Base-by-base conservation (phyloP, 2,888 invertebrate genomes). In the Temnothorax rugatulus region DNA sequence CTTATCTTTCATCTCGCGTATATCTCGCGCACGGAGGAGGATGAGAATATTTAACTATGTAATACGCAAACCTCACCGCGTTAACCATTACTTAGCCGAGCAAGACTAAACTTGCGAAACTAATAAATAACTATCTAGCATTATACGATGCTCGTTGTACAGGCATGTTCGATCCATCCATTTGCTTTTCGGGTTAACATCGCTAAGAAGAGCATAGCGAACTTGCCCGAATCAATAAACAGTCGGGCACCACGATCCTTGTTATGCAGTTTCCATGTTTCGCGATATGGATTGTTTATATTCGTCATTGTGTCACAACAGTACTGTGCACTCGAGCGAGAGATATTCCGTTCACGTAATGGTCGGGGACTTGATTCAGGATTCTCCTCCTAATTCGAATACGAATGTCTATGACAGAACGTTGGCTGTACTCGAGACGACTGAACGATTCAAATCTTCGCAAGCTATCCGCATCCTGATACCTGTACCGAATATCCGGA, bases 341-440 rank as follows among this genome's bases (percentile, higher is more conserved):
- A 81, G 59, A 74, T 59, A 83, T 83, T 77, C 81, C 38, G 57
- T 63, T 83, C 79, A 66, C 82, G 66, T 79, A 76, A 64, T 64
- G 21, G 41, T n/a, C 47, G 38, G 59, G 38, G 44, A 57, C 64
- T 75, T 64, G 66, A 83, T 57, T 64, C 79, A 54, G 52, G 57
- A 63, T 59, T 57, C 64, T 68, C 57, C n/a, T 66, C 59, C 59
- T 79, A 47, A 68, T 47, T 34, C 59, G 79, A 75, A 75, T 52
- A 15, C 50, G 74, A 38, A 50, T 64, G 77, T 77, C 77, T 57
- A 29, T 79, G 79, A 44, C 59, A 59, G 79, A 79, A 68, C 50
- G 25, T 77, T 54, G 57, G 29, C 50, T 66, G 25, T 59, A 57
- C 38, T 47, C 25, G 41, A 68, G 57, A 64, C 25, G 13, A 63